These are phyloP conservation scores for Spea multiplicata DNA, from an alignment of 2,113 vertebrate species.

Conservation along the genomic window DNA sequence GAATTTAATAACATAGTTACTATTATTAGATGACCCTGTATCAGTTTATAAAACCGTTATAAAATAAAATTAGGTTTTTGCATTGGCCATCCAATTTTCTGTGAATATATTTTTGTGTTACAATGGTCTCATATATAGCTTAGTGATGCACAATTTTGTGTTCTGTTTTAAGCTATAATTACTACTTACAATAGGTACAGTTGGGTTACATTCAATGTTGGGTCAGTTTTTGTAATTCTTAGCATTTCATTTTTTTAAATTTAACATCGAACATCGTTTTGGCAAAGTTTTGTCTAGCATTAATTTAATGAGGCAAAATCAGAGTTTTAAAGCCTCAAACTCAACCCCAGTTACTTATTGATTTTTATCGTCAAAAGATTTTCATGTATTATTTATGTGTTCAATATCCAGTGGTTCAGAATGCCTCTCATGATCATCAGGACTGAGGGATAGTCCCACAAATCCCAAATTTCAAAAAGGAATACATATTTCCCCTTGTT, in stretches of 20 bases:
- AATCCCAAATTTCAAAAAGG: no score
- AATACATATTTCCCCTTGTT: no score
- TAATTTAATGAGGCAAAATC: not conserved
- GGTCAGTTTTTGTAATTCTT: conserved; percentile 1
- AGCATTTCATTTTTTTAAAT: conserved; percentile 1
- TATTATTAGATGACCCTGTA: conserved; percentile 10
- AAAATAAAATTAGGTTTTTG: conserved; percentile 20
- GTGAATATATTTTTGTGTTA: conserved; percentile 14
- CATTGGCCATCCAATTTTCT: conserved; percentile 12
- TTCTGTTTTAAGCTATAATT: conserved; percentile 16
- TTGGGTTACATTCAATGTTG: not conserved
- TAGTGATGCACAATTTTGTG: conserved; percentile 12
- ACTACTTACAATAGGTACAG: not conserved
- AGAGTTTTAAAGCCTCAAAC: not conserved
- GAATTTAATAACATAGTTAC: not conserved
- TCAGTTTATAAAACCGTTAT: conserved; percentile 13
- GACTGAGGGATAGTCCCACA: no score
- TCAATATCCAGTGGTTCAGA: no score
- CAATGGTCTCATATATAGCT: not conserved
- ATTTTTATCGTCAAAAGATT: no score
- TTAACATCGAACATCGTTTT: not conserved
- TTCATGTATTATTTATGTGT: no score
- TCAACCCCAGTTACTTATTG: no score
- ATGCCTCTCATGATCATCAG: no score
- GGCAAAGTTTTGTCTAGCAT: not conserved